Percentiles rank a stretch among this genome's conserved stretches.
These are phyloP conservation scores for Turritopsis dohrnii DNA, from an alignment of 30 jellyfish, hydroid and myxozoan species.

Conservation along the genomic window DNA sequence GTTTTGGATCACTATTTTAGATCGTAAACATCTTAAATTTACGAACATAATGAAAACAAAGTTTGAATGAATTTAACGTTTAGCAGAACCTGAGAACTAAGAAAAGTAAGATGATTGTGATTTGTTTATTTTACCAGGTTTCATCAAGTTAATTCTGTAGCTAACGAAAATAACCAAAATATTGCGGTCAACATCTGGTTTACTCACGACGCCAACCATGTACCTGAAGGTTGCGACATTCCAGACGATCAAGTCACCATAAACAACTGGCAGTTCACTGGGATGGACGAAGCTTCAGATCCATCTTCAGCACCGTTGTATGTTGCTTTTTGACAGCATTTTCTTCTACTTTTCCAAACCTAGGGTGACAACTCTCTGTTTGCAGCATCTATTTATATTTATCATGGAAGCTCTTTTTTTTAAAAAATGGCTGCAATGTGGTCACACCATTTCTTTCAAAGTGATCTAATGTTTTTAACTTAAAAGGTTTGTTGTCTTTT, in stretches of 20 bases:
- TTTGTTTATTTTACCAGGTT: conserved; percentile 39
- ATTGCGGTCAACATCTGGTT: conserved; percentile 94
- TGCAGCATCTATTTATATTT: too few species aligned
- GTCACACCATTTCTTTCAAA: too few species aligned
- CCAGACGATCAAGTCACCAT: conserved; percentile 59
- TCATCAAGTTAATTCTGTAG: conserved; percentile 84
- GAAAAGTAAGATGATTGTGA: too few species aligned
- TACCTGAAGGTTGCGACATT: conserved; percentile 53
- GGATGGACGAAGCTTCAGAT: conserved; percentile 5
- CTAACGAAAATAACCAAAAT: conserved; percentile 59
- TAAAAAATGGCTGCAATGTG: too few species aligned
- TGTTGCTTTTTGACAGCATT: neutral
- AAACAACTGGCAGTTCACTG: conserved; percentile 49
- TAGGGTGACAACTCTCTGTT: too few species aligned
- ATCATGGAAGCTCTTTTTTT: too few species aligned
- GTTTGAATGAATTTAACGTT: neutral
- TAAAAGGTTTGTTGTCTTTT: too few species aligned
- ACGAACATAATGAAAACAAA: too few species aligned
- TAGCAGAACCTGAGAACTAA: too few species aligned
- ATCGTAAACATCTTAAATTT: too few species aligned
- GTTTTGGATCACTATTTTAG: neutral
- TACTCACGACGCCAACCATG: conserved; percentile 46
- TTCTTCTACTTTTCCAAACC: too few species aligned
- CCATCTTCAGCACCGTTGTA: neutral
- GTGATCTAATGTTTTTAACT: too few species aligned